Conservation (phyloP, 2,888 invertebrate genomes). For the Orchesellides sinensis region DNA sequence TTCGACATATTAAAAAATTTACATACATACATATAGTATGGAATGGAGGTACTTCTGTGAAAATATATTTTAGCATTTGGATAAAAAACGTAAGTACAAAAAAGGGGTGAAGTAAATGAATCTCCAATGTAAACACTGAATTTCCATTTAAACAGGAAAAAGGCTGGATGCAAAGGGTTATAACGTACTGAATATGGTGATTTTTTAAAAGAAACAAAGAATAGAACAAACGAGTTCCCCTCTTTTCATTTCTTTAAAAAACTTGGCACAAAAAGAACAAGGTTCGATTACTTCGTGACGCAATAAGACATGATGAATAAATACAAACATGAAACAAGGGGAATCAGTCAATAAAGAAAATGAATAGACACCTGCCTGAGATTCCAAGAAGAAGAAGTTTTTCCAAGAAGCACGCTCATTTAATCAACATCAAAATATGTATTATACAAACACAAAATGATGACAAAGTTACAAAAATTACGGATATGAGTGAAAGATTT, state of each 20-base stretch:
- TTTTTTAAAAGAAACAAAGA: constrained; percentile 9
- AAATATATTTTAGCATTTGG: no score
- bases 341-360: constrained; percentile 28
- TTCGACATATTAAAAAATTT: neutral
- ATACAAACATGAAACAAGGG: neutral
- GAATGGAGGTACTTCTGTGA: no score
- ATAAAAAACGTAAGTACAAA: neutral
- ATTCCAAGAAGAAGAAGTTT: neutral
- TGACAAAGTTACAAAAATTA: no score
- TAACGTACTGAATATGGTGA: constrained; percentile 29
- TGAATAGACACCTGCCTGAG: constrained; percentile 36
- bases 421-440: neutral
- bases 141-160: constrained; percentile 60
- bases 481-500: no score
- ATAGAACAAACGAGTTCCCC: constrained; percentile 4
- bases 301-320: no score
- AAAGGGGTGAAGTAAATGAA: neutral
- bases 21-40: no score
- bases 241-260: constrained; percentile 13
- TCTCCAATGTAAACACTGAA: constrained; percentile 48
- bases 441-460: no score
- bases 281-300: neutral
- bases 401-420: neutral
- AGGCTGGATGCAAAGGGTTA: neutral
- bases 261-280: neutral